Percentiles rank a stretch among this genome's conserved stretches.
Conservation (phyloP, 2,797 vertebrate genomes). For the Labeo calbasu region DNA sequence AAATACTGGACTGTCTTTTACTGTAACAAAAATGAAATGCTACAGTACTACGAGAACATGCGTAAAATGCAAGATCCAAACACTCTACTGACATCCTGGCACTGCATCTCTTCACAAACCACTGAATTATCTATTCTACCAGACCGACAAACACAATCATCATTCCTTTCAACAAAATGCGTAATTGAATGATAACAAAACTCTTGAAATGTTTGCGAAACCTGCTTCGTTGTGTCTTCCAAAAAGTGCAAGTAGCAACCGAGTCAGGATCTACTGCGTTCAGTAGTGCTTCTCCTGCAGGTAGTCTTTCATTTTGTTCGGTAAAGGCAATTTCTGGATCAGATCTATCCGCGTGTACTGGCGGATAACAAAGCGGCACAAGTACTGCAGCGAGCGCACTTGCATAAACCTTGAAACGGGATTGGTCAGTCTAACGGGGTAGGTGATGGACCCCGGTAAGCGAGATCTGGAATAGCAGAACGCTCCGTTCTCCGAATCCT, state of each 20-base stretch:
- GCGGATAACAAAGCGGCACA: constrained; percentile 97
- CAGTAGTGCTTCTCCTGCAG: constrained; percentile 99
- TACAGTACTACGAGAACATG: constrained; percentile 54
- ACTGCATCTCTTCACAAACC: constrained; percentile 44
- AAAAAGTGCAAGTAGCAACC: constrained; percentile 92
- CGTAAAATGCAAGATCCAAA: constrained; percentile 35
- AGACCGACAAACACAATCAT: constrained; percentile 25
- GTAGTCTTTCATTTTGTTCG: constrained; percentile 99
- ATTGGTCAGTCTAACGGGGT: constrained; percentile 96
- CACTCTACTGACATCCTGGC: constrained; percentile 43
- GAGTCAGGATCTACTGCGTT: constrained; percentile 76
- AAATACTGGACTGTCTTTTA: constrained; percentile 32
- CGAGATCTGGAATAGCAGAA: constrained; percentile 98
- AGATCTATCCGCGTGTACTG: constrained; percentile 98
- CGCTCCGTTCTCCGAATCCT: constrained; percentile 97
- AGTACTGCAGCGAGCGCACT: constrained; percentile 97
- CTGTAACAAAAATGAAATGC: constrained; percentile 38
- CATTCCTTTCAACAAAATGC: constrained; percentile 57
- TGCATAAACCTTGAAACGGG: constrained; percentile 99
- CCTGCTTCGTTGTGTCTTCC: constrained; percentile 86
- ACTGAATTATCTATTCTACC: constrained; percentile 39
- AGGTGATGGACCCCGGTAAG: constrained; percentile 94
- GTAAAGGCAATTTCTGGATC: constrained; percentile 99
- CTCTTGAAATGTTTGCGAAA: constrained; percentile 87
- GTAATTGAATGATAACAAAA: constrained; percentile 80